A percentile compares a stretch with the other conserved stretches of the same genome.
Evolutionary conservation across 2,113 vertebrate species (phyloP).

Genomic region (Thamnaconus septentrionalis): DNA sequence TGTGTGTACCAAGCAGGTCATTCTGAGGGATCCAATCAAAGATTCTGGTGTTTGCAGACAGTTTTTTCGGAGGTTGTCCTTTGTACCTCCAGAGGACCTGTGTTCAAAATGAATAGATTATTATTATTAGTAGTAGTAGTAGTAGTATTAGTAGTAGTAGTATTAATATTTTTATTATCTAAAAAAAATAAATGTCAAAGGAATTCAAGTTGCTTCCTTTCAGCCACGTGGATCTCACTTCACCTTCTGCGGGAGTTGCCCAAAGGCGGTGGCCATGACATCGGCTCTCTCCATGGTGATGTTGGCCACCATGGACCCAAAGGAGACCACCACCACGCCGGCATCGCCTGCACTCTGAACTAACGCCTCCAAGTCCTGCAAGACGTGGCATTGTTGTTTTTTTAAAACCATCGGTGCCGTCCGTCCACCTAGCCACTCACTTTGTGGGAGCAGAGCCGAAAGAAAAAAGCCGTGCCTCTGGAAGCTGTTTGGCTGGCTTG

Average conservation of each 20-base stretch:
- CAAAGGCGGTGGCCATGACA: conserved; percentile 78
- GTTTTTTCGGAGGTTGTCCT: conserved; percentile 74
- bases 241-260: conserved; percentile 84
- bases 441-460: background rate
- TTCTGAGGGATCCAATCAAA: conserved; percentile 87
- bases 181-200: too few relatives aligned
- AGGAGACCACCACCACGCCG: conserved; percentile 80
- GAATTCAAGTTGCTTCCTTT: too few relatives aligned
- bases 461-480: conserved; percentile 5
- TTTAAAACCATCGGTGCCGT: background rate
- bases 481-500: conserved; percentile 35
- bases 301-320: conserved; percentile 82
- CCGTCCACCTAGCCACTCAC: background rate
- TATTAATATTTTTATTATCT: background rate
- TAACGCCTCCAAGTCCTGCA: conserved; percentile 82
- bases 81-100: conserved; percentile 86
- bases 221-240: background rate
- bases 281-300: conserved; percentile 76
- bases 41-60: conserved; percentile 78
- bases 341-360: conserved; percentile 81
- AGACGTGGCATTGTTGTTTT: background rate
- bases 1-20: conserved; percentile 81
- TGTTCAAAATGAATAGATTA: background rate
- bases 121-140: background rate
- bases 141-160: background rate